Conservation (phyloP, 2,888 invertebrate genomes). For the Lamellibrachia satsuma region DNA sequence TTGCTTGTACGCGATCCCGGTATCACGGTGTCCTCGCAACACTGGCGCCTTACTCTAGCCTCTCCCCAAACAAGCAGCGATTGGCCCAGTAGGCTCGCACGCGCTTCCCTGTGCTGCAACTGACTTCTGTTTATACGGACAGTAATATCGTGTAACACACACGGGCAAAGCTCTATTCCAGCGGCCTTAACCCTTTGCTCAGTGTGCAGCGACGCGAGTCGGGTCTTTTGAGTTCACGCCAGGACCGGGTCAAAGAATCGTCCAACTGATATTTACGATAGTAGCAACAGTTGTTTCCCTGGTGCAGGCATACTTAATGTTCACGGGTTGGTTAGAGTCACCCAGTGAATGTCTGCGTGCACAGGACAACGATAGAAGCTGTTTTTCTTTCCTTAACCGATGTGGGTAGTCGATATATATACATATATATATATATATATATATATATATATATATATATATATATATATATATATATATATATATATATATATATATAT, state of each 20-base stretch:
- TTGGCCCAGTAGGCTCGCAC: neutral
- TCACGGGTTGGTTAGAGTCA: no score
- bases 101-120: neutral
- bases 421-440: no score
- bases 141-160: neutral
- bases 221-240: neutral
- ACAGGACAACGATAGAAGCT: no score
- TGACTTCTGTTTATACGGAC: neutral
- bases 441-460: no score
- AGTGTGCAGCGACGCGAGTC: neutral
- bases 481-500: no score
- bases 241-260: neutral
- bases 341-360: no score
- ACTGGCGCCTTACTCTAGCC: neutral
- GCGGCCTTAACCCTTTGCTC: neutral
- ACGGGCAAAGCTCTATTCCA: neutral
- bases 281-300: no score
- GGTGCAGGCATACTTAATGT: no score
- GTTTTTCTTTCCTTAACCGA: no score
- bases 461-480: no score
- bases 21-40: neutral
- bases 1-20: neutral
- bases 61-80: neutral
- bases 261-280: neutral
- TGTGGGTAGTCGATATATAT: no score